Base-by-base conservation (phyloP, 2,888 invertebrate genomes). In the Sarcophaga subvicina region DNA sequence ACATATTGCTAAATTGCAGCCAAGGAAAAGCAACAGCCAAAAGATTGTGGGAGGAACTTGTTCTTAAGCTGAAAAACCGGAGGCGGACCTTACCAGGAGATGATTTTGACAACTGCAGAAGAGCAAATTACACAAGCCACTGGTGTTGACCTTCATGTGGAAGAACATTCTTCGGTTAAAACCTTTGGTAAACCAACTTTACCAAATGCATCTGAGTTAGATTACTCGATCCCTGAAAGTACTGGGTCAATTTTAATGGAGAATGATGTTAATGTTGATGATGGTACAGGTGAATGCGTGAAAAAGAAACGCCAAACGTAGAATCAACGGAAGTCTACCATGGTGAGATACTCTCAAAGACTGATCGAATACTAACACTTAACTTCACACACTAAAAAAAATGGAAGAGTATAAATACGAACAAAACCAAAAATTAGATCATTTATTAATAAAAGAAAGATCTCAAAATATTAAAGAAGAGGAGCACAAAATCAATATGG, bases 121-220 rank as follows among this genome's bases (percentile, higher is more conserved):
- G 64, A 75, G 11, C 63, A 75, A 75, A 75, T 64, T 25, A 49
- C 64, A 14, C 64, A 75, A 64, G 67, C 59, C 66, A 76, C 76
- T 66, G 76, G 76, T 17, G 47, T 76, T n/a, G 76, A 67, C 17
- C 37, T 59, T 66, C 14, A 75, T 63, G 75, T 75, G 4, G 45
- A 62, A 37, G 62, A 62, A 45, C 60, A 62, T 20, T 72, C 72
- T 0, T n/a, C 20, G 0, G 72, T 72, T 4, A 72, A 37, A 60
- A 72, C 60, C 3, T 72, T n/a, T 62, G 72, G 72, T n/a, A 60
- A 45, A 62, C 60, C 60, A 62, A 60, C 45, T 4, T 6, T 20
- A 4, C 8, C 73, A 6, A 63, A 27, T 59, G 47, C 45, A 75
- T 47, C 47, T 64, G 63, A 75, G 47, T 27, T 49, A 64, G 25